Conservation (phyloP, 2,888 invertebrate species). For the Drosophila fulvimacula region DNA sequence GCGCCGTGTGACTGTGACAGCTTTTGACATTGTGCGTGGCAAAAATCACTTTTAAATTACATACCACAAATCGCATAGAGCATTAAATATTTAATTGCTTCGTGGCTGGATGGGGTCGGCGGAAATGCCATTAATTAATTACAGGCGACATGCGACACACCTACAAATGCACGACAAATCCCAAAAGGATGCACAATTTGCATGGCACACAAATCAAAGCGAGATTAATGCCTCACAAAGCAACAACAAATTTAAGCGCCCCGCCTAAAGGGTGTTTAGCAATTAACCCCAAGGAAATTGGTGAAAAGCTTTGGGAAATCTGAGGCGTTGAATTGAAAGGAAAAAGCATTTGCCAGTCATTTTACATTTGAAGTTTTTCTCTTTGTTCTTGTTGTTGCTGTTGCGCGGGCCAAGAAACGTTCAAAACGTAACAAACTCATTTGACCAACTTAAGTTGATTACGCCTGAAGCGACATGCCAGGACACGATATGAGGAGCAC, state of each 20-base stretch:
- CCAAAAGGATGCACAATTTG: constrained; percentile 33
- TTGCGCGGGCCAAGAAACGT: constrained; percentile 29
- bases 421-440: constrained; percentile 68
- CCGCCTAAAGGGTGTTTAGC: constrained; percentile 12
- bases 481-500: constrained; percentile 3
- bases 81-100: constrained; percentile 60
- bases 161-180: constrained; percentile 29
- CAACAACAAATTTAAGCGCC: not conserved
- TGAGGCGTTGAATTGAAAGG: constrained; percentile 13
- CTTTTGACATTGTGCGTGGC: constrained; percentile 28
- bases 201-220: constrained; percentile 47
- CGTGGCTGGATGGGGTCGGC: not conserved
- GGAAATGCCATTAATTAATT: constrained; percentile 59
- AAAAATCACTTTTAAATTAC: constrained; percentile 63
- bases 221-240: constrained; percentile 11
- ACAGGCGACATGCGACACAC: constrained; percentile 30
- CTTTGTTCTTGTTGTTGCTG: constrained; percentile 5
- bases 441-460: constrained; percentile 79
- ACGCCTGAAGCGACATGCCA: constrained; percentile 39
- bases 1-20: constrained; percentile 27
- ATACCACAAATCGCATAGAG: constrained; percentile 42
- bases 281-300: constrained; percentile 39
- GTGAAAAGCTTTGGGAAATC: constrained; percentile 19
- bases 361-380: constrained; percentile 30
- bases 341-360: constrained; percentile 34